Percentiles rank a stretch among this genome's conserved stretches.
These are phyloP conservation scores for Melikaiella ostensackeni DNA, from an alignment of 2,888 invertebrate genomes.

Conservation along the genomic window DNA sequence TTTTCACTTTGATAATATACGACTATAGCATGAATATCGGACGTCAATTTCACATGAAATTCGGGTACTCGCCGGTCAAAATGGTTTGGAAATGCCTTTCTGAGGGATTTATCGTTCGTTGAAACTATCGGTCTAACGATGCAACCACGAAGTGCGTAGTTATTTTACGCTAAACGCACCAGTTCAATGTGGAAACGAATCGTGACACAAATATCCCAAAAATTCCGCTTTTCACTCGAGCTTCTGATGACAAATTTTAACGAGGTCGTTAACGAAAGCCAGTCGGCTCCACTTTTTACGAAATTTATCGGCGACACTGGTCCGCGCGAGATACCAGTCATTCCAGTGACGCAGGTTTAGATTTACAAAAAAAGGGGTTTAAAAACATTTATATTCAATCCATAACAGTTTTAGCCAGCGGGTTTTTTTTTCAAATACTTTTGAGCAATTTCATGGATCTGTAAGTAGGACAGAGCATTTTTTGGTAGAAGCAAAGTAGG, in stretches of 20 bases:
- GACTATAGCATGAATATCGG: neutral
- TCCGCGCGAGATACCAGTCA: slow-evolving; percentile 45
- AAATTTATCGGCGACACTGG: slow-evolving; percentile 54
- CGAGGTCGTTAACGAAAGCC: slow-evolving; percentile 57
- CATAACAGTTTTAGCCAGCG: neutral
- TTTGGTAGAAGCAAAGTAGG: too few relatives aligned
- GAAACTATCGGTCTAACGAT: slow-evolving; percentile 22
- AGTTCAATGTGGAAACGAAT: slow-evolving; percentile 45
- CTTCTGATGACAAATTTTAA: slow-evolving; percentile 57
- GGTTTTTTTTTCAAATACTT: neutral
- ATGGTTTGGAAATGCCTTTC: slow-evolving; percentile 11
- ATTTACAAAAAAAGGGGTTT: neutral
- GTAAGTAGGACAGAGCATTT: too few relatives aligned
- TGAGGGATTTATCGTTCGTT: slow-evolving; percentile 26
- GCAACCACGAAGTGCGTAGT: neutral
- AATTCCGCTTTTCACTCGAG: slow-evolving; percentile 54
- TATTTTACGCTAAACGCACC: slow-evolving; percentile 16
- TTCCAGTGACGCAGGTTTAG: slow-evolving; percentile 45
- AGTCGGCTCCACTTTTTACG: slow-evolving; percentile 52
- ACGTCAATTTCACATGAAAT: slow-evolving; percentile 18
- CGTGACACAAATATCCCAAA: slow-evolving; percentile 54
- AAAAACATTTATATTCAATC: neutral
- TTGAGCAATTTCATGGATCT: neutral
- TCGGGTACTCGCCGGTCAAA: neutral
- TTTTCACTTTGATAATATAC: neutral